These are phyloP conservation scores for Sphinx pinastri DNA, from an alignment of 2,888 invertebrate genomes.

Conservation along the genomic window DNA sequence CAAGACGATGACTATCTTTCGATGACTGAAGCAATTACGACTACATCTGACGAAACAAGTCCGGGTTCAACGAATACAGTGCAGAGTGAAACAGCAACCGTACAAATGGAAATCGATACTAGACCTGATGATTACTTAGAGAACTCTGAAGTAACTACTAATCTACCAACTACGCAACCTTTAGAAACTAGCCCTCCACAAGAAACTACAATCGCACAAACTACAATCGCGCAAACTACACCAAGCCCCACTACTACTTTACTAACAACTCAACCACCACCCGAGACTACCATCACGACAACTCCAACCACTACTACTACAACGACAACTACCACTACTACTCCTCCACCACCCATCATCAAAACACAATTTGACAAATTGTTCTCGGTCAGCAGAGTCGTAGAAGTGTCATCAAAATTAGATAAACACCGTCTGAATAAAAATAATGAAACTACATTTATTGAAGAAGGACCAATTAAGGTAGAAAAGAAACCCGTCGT, in stretches of 20 bases:
- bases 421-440: slow-evolving; percentile 84
- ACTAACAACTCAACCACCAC: slow-evolving; percentile 23
- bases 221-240: slow-evolving; percentile 32
- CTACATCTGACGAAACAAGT: slow-evolving; percentile 52
- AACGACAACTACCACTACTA: slow-evolving; percentile 53
- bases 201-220: slow-evolving; percentile 36
- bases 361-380: slow-evolving; percentile 84
- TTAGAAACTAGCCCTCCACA: slow-evolving; percentile 46
- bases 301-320: slow-evolving; percentile 50
- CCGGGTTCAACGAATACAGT: slow-evolving; percentile 54
- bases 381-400: slow-evolving; percentile 87
- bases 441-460: slow-evolving; percentile 79
- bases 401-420: slow-evolving; percentile 87
- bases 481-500: slow-evolving; percentile 85
- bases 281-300: slow-evolving; percentile 44
- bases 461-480: slow-evolving; percentile 80
- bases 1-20: slow-evolving; percentile 70
- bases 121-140: slow-evolving; percentile 73
- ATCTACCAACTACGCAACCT: slow-evolving; percentile 60
- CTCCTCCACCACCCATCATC: slow-evolving; percentile 61
- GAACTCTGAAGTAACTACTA: slow-evolving; percentile 59
- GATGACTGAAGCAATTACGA: slow-evolving; percentile 58
- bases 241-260: slow-evolving; percentile 34
- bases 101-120: slow-evolving; percentile 63
- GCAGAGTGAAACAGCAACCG: slow-evolving; percentile 59